Conservation (phyloP, 2,113 vertebrate genomes). For the Sphyrna mokarran region DNA sequence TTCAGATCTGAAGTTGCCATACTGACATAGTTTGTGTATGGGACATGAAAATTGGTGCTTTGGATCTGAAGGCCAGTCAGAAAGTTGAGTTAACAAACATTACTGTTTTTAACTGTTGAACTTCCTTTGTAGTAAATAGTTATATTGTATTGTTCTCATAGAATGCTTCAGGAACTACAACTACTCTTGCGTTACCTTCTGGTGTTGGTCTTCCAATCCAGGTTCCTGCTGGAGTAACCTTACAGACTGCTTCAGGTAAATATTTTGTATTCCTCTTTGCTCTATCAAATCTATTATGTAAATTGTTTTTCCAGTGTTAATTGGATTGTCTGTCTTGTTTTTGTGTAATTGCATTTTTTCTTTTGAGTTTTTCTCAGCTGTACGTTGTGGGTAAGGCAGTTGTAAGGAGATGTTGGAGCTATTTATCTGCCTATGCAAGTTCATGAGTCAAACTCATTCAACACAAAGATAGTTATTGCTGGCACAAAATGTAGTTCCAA, state of each 20-base stretch:
- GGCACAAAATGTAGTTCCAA: neutral
- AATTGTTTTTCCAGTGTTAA: neutral
- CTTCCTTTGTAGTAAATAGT: neutral
- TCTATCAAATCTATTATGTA: neutral
- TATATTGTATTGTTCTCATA: conserved; percentile 46
- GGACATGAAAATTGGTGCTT: neutral
- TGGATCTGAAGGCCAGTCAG: neutral
- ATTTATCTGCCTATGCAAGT: neutral
- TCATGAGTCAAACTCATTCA: neutral
- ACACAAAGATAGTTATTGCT: neutral
- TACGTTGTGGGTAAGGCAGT: neutral
- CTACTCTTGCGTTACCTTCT: conserved; percentile 69
- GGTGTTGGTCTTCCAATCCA: conserved; percentile 76
- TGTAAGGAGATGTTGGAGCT: neutral
- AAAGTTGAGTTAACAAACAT: neutral
- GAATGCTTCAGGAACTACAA: conserved; percentile 54
- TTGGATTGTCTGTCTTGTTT: neutral
- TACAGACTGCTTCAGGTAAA: conserved; percentile 81
- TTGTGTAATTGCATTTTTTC: neutral
- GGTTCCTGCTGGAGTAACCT: conserved; percentile 80
- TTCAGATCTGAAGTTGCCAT: neutral
- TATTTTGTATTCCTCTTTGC: neutral
- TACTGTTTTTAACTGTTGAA: conserved; percentile 48
- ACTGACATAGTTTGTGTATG: neutral
- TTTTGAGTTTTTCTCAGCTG: neutral